Evolutionary conservation across 2,113 vertebrate species (phyloP).

Genomic region (Pitta sordida): DNA sequence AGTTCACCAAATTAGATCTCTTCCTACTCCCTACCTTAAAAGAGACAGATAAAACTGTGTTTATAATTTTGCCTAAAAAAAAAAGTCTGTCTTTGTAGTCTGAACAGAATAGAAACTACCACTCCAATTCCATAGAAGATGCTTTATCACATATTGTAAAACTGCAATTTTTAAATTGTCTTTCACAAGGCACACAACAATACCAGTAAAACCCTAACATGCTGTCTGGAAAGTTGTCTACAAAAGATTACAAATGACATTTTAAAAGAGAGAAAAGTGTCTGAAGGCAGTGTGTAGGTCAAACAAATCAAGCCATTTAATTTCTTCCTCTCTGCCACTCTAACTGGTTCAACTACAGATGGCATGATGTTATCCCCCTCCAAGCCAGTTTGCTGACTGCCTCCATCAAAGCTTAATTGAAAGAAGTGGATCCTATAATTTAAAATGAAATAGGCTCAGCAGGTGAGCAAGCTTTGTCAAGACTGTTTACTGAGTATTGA

Average conservation of each 20-base stretch:
- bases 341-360: not conserved
- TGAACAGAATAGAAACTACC: not conserved
- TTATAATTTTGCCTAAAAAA: not conserved
- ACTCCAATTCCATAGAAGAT: not conserved
- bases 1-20: not conserved
- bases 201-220: slow-evolving; percentile 4
- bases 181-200: slow-evolving; percentile 14
- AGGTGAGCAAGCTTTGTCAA: slow-evolving; percentile 38
- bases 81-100: not conserved
- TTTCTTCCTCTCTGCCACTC: slow-evolving; percentile 9
- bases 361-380: not conserved
- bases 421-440: slow-evolving; percentile 33
- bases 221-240: not conserved
- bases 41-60: not conserved
- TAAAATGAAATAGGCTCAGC: slow-evolving; percentile 52
- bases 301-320: slow-evolving; percentile 43
- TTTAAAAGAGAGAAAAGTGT: slow-evolving; percentile 36
- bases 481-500: slow-evolving; percentile 53
- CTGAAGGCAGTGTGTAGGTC: slow-evolving; percentile 21
- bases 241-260: slow-evolving; percentile 34
- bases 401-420: slow-evolving; percentile 49
- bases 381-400: slow-evolving; percentile 14
- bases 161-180: slow-evolving; percentile 21
- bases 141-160: not conserved
- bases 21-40: not conserved